Conservation (phyloP, 2,888 invertebrate genomes). For the Catonia carolina region DNA sequence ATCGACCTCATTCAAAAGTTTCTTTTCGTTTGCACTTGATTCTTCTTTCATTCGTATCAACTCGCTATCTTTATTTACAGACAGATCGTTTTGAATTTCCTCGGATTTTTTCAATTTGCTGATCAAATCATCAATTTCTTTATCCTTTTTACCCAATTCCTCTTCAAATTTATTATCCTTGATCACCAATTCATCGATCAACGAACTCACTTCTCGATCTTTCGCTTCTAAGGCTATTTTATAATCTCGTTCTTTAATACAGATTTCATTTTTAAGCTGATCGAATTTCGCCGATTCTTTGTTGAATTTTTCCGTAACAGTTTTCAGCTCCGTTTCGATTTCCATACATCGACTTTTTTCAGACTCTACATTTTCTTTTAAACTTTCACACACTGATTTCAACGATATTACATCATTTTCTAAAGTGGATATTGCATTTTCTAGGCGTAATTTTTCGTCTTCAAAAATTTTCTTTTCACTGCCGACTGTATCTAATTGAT, state of each 20-base stretch:
- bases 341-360: too few relatives aligned
- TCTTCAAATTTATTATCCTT: background rate
- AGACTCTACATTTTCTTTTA: background rate
- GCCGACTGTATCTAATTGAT: constrained; percentile 19
- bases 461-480: constrained; percentile 4
- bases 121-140: constrained; percentile 16
- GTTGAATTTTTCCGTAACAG: background rate
- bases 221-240: too few relatives aligned
- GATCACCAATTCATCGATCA: constrained; percentile 1
- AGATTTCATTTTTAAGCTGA: too few relatives aligned
- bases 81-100: constrained; percentile 16
- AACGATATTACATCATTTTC: constrained; percentile 2
- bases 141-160: background rate
- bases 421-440: constrained; percentile 1
- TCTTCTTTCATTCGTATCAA: background rate
- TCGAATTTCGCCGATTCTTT: background rate
- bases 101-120: constrained; percentile 19
- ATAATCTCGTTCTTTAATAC: too few relatives aligned
- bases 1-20: background rate
- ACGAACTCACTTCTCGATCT: background rate
- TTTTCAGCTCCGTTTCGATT: background rate
- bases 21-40: background rate
- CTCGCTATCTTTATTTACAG: background rate
- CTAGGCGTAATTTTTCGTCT: constrained; percentile 5
- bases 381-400: background rate